These are phyloP conservation scores for Hoplostethus atlanticus DNA, from an alignment of 2,797 vertebrate genomes.

Conservation along the genomic window DNA sequence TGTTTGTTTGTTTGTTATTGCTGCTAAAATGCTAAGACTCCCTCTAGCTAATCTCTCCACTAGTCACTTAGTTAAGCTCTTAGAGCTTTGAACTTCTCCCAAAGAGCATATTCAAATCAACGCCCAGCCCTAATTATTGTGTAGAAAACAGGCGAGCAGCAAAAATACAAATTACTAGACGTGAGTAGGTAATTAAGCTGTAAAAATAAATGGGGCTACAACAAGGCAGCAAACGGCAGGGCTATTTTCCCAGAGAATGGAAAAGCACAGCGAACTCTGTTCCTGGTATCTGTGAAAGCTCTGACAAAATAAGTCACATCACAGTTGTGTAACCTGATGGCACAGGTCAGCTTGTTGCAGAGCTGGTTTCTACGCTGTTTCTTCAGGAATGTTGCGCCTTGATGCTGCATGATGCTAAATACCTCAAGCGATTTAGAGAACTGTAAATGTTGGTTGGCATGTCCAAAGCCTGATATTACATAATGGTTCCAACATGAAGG, in stretches of 20 bases:
- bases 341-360: neutral
- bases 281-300: conserved; percentile 11
- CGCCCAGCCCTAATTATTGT: conserved; percentile 77
- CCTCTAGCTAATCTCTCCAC: conserved; percentile 42
- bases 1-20: conserved; percentile 15
- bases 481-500: too few relatives aligned
- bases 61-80: conserved; percentile 36
- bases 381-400: too few relatives aligned
- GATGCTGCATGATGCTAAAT: too few relatives aligned
- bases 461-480: too few relatives aligned
- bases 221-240: conserved; percentile 58
- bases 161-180: conserved; percentile 81
- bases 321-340: too few relatives aligned
- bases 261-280: conserved; percentile 46
- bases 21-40: neutral
- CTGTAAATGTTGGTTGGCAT: too few relatives aligned
- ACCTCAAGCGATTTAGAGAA: too few relatives aligned
- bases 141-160: conserved; percentile 70
- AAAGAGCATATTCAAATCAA: conserved; percentile 72
- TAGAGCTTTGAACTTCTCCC: conserved; percentile 44
- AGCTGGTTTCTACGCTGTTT: too few relatives aligned
- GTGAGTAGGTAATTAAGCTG: conserved; percentile 78
- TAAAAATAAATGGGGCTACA: conserved; percentile 77
- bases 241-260: conserved; percentile 57
- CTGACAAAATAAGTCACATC: neutral